These are phyloP conservation scores for Myotis planiceps DNA, from an alignment of 2,797 vertebrate species.

Conservation along the genomic window DNA sequence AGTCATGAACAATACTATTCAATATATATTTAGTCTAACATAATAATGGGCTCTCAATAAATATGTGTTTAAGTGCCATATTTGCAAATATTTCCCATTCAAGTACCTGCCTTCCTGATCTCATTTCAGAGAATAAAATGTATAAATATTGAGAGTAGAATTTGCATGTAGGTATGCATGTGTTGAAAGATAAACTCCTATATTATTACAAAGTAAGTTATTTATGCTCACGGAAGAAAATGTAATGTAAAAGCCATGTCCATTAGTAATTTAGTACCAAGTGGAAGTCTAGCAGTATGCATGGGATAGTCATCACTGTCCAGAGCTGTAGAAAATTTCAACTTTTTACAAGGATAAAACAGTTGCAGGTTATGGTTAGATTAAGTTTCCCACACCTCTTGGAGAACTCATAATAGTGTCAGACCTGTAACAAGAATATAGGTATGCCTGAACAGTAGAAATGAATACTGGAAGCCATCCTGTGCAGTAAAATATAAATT, in stretches of 20 bases:
- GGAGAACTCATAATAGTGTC: neutral
- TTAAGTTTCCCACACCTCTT: neutral
- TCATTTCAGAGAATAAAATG: slow-evolving; percentile 17
- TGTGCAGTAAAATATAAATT: neutral
- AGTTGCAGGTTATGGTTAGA: neutral
- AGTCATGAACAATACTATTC: neutral
- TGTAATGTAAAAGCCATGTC: neutral
- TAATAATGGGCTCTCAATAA: slow-evolving; percentile 8
- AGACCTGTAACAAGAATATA: neutral
- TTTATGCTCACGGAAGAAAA: neutral
- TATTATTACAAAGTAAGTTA: slow-evolving; percentile 20
- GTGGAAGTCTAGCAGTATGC: neutral
- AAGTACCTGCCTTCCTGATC: neutral
- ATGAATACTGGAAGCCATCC: neutral
- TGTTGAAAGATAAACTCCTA: neutral
- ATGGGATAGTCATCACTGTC: neutral
- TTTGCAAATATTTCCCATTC: neutral
- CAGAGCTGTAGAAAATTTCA: neutral
- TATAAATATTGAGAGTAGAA: neutral
- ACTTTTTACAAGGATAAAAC: slow-evolving; percentile 20
- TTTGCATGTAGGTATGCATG: neutral
- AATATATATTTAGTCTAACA: slow-evolving; percentile 33
- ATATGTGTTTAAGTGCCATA: neutral
- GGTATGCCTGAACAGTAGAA: neutral
- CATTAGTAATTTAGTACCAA: neutral